Base-by-base conservation (phyloP, 23 tunicate genomes). In the Phallusia fumigata region DNA sequence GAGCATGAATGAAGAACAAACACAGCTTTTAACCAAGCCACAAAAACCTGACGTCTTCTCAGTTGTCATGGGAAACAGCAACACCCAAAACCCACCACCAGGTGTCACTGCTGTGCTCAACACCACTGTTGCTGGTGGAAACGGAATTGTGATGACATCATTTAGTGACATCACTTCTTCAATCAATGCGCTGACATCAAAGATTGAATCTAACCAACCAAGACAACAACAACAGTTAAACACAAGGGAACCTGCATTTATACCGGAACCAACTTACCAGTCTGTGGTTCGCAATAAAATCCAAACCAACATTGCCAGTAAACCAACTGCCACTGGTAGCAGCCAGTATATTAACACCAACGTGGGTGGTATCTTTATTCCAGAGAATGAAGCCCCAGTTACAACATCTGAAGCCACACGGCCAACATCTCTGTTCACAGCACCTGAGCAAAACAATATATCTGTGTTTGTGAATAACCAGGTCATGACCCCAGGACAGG, bases 401-500 rank as follows among this genome's bases (percentile, higher is more conserved):
- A 74, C 77, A 5, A 3, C 35, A 31, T 33, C 77, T 0, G 45
- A 32, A 16, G 19, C 22, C 3, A 32, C n/a, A 19, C 6, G 77
- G 10, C 77, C 77, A 31, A 74, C 36, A 19, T 74, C 77, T 19
- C 72, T 49, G 18, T 50, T 47, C 30, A 79, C 69, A 79, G 50
- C 64, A 49, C 11, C 18, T 30, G 64, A 79, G n/a, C 35, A 11
- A 53, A 64, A 58, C 82, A 52, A 35, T 18, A 53, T 73, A 5
- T 76, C 81, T 36, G 85, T 81, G 3, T 36, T 75, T 19, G 82
- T 87, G 31, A 76, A 36, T 40, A 49, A 79, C 50, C 74, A 85
- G 45, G 35, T 78, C 30, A 79, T 85, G 75, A 79, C 88, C 0
- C 88, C 88, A n/a, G 88, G 88, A 10, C 78, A 78, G 51, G 88